Conservation (phyloP, 2,888 invertebrate species). For the Ypsolopha sequella region DNA sequence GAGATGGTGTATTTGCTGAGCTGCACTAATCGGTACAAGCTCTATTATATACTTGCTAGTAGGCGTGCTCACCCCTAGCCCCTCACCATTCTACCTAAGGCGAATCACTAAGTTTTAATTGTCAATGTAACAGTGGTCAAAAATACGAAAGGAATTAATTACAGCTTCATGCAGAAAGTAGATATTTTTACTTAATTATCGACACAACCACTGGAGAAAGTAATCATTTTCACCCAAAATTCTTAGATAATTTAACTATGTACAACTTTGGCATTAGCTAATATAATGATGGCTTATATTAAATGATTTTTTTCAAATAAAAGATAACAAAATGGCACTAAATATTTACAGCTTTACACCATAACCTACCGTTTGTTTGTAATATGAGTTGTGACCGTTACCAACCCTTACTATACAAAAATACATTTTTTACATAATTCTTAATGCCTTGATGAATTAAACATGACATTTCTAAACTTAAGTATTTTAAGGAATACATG, state of each 20-base stretch:
- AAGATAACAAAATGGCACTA: constrained; percentile 41
- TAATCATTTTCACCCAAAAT: not conserved
- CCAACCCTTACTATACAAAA: not conserved
- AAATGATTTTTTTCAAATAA: constrained; percentile 18
- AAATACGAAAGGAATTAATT: too few relatives aligned
- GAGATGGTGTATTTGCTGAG: too few relatives aligned
- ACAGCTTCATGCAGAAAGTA: too few relatives aligned
- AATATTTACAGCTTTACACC: constrained; percentile 6
- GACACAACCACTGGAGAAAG: constrained; percentile 38
- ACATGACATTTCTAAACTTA: not conserved
- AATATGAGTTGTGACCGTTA: not conserved
- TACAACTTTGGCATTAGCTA: constrained; percentile 67
- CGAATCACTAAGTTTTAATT: too few relatives aligned
- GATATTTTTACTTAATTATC: constrained; percentile 9
- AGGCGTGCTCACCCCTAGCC: too few relatives aligned
- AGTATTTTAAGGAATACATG: too few relatives aligned
- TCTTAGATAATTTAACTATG: constrained; percentile 14
- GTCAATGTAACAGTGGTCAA: too few relatives aligned
- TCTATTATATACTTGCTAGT: too few relatives aligned
- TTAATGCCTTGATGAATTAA: too few relatives aligned
- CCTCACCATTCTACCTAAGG: too few relatives aligned
- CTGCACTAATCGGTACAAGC: too few relatives aligned
- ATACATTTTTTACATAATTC: not conserved
- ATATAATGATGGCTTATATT: constrained; percentile 8
- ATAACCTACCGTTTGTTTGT: not conserved